These are phyloP conservation scores for Dolichomitus sp. DNA, from an alignment of 2,888 invertebrate species.

Conservation along the genomic window DNA sequence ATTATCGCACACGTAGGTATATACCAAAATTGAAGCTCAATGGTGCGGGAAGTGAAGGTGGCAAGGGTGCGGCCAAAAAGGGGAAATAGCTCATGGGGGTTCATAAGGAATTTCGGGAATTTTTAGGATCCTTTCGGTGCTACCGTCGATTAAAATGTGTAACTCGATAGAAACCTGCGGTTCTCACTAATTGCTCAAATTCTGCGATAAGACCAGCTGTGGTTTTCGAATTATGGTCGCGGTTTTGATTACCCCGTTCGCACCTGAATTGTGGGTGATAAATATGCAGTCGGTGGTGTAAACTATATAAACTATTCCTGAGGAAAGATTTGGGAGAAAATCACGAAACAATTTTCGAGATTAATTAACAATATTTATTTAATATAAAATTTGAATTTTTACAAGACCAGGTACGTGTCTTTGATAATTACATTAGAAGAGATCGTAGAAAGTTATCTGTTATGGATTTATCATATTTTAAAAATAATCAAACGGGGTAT, in stretches of 20 bases:
- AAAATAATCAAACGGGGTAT: too few relatives aligned
- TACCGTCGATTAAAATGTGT: constrained; percentile 65
- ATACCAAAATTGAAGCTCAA: constrained; percentile 28
- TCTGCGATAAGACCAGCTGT: constrained; percentile 42
- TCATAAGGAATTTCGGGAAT: constrained; percentile 61
- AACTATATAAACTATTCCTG: background rate
- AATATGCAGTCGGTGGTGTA: background rate
- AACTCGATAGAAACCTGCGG: constrained; percentile 59
- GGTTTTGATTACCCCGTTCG: constrained; percentile 27
- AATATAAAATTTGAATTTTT: too few relatives aligned
- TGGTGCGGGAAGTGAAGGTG: constrained; percentile 33
- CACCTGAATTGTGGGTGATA: background rate
- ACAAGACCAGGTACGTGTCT: too few relatives aligned
- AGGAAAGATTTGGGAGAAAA: background rate
- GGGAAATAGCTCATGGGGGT: constrained; percentile 35
- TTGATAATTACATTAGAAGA: too few relatives aligned
- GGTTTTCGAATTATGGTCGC: constrained; percentile 50
- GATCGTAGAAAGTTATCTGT: too few relatives aligned
- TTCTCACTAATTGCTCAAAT: constrained; percentile 65
- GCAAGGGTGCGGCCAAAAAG: background rate
- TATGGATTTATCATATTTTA: too few relatives aligned
- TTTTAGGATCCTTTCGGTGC: constrained; percentile 42
- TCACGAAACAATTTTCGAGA: background rate
- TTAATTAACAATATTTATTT: background rate
- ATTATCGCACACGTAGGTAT: constrained; percentile 64